Evolutionary conservation across 2,888 invertebrate genomes (phyloP).

Genomic region (Zygogramma bicolorata): DNA sequence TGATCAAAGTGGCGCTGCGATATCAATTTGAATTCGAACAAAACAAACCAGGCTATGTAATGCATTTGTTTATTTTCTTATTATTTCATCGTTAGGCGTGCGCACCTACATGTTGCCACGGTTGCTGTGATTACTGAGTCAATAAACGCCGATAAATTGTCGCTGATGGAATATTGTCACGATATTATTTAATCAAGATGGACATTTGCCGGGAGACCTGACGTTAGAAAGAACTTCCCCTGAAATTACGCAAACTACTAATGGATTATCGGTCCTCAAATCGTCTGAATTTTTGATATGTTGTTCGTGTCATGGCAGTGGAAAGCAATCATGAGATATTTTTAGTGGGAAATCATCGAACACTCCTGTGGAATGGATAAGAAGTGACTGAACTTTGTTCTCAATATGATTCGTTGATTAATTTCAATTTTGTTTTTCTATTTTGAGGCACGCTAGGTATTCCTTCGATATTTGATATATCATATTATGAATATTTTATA

Average conservation of each 20-base stretch:
- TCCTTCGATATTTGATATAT: too few species aligned
- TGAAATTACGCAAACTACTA: slow-evolving; percentile 1
- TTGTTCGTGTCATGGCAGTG: not conserved
- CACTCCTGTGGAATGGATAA: too few species aligned
- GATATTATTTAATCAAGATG: slow-evolving; percentile 12
- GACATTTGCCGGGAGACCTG: not conserved
- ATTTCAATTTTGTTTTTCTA: too few species aligned
- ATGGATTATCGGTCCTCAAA: not conserved
- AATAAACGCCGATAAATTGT: slow-evolving; percentile 7
- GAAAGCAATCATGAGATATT: not conserved
- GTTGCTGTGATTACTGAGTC: slow-evolving; percentile 6
- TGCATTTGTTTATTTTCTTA: slow-evolving; percentile 3
- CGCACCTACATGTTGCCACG: slow-evolving; percentile 5
- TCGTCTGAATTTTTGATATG: not conserved
- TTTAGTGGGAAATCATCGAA: not conserved
- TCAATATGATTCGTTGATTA: too few species aligned
- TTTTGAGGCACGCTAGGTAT: too few species aligned
- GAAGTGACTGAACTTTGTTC: too few species aligned
- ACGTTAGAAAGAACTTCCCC: not conserved
- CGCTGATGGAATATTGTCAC: slow-evolving; percentile 11
- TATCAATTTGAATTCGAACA: too few species aligned
- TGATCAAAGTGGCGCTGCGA: too few species aligned
- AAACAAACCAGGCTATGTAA: slow-evolving; percentile 6
- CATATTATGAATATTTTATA: too few species aligned
- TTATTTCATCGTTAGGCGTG: slow-evolving; percentile 5